Evolutionary conservation across 2,888 invertebrate species (phyloP).

Genomic region (Nymphalis c-album): DNA sequence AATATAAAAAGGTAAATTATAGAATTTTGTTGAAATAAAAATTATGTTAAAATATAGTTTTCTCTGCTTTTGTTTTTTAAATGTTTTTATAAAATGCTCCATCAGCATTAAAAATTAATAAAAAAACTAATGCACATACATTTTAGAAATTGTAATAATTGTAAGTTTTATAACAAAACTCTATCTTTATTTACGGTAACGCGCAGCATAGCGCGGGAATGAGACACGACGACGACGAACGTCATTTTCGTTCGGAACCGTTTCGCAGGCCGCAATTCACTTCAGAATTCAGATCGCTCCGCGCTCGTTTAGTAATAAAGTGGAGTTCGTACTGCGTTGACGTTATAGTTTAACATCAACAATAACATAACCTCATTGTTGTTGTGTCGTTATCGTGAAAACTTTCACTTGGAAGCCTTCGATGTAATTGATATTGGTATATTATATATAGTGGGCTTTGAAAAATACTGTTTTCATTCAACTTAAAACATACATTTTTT

Average conservation of each 20-base stretch:
- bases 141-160: no score
- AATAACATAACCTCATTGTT: constrained; percentile 68
- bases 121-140: no score
- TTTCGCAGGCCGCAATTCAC: constrained; percentile 38
- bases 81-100: no score
- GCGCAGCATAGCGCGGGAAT: constrained; percentile 9
- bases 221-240: constrained; percentile 22
- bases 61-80: no score
- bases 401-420: constrained; percentile 54
- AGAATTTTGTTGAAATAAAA: no score
- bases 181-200: background rate
- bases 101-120: no score
- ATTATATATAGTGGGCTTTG: constrained; percentile 16
- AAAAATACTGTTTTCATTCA: constrained; percentile 22
- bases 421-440: constrained; percentile 30
- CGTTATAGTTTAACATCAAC: constrained; percentile 53
- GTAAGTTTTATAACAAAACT: background rate
- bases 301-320: constrained; percentile 60
- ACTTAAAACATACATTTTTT: constrained; percentile 26
- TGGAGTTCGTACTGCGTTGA: constrained; percentile 51
- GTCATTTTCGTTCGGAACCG: constrained; percentile 33
- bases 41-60: no score
- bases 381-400: constrained; percentile 51
- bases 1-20: no score
- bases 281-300: constrained; percentile 32